Evolutionary conservation across 2,113 vertebrate species (phyloP).

Genomic region (Menura novaehollandiae): DNA sequence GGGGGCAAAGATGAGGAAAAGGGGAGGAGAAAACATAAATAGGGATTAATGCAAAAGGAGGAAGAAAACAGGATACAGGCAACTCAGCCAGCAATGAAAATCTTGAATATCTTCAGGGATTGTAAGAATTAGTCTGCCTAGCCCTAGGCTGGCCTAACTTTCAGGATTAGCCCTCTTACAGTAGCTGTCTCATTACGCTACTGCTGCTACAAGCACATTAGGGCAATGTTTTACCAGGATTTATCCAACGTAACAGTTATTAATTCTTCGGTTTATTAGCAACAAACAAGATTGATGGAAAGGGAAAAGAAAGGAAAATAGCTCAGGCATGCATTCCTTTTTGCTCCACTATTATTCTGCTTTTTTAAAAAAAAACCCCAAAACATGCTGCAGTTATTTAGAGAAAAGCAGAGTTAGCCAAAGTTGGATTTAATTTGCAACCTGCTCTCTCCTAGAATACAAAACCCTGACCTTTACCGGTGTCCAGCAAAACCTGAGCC

Average conservation of each 20-base stretch:
- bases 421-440: neutral
- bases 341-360: neutral
- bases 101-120: neutral
- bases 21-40: neutral
- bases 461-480: neutral
- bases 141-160: neutral
- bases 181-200: neutral
- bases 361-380: accelerated
- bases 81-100: slow-evolving; percentile 6
- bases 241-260: neutral
- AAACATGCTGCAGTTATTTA: neutral
- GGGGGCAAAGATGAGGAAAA: neutral
- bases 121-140: neutral
- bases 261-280: neutral
- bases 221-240: neutral
- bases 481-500: neutral
- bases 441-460: neutral
- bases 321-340: neutral
- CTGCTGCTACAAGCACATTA: neutral
- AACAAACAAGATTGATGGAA: neutral
- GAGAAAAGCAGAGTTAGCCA: neutral
- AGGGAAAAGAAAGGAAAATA: neutral
- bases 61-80: neutral
- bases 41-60: neutral
- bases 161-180: neutral